Conservation (phyloP, 2,797 vertebrate species). For the Vireo griseus region DNA sequence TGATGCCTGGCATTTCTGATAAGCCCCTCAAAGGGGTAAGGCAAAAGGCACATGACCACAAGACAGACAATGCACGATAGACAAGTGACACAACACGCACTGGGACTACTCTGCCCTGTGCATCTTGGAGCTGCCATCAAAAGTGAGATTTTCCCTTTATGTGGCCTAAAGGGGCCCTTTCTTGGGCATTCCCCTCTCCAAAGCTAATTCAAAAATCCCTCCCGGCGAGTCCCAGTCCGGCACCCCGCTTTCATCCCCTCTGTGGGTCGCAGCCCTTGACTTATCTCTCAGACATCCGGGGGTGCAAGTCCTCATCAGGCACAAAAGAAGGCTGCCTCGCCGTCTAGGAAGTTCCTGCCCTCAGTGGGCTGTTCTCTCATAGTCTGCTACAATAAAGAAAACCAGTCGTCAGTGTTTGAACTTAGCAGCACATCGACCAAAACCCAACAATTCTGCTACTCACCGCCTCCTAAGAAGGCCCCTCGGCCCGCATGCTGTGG, state of each 20-base stretch:
- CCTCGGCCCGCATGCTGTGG: accelerated
- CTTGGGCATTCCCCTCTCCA: accelerated
- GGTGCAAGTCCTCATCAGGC: accelerated
- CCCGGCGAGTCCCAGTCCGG: accelerated
- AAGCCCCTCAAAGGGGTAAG: neutral
- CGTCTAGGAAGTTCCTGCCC: accelerated
- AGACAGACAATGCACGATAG: neutral
- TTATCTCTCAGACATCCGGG: accelerated
- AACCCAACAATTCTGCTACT: neutral
- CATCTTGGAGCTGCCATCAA: neutral
- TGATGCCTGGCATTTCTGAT: accelerated
- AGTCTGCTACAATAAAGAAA: neutral
- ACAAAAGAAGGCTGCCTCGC: accelerated
- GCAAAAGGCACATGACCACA: neutral
- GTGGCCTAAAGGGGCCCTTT: no score
- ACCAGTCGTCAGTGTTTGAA: accelerated
- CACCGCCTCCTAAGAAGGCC: accelerated
- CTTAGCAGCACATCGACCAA: neutral
- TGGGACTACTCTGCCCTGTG: neutral
- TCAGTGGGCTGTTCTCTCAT: neutral
- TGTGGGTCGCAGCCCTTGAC: accelerated
- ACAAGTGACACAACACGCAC: accelerated
- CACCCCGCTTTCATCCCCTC: neutral
- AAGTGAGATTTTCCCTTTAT: neutral
- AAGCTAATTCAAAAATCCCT: neutral